Percentiles rank a stretch among this genome's conserved stretches.
Evolutionary conservation across 2,888 invertebrate genomes (phyloP).

Genomic region (Sinohyriopsis cumingii): DNA sequence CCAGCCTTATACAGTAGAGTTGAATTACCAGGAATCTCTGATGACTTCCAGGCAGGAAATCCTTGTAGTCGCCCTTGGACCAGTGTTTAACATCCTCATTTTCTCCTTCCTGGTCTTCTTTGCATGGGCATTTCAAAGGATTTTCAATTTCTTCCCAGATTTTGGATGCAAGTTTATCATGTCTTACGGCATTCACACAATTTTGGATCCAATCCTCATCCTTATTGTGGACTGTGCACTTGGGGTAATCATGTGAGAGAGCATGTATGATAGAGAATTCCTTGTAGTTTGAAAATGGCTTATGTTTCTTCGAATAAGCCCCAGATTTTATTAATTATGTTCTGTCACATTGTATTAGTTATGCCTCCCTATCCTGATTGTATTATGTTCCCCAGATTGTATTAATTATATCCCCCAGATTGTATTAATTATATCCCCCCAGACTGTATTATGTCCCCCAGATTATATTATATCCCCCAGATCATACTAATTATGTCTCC

Average conservation of each 20-base stretch:
- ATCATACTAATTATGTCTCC: too few species aligned
- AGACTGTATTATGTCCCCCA: too few species aligned
- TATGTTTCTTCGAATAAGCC: neutral
- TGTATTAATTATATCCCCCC: too few species aligned
- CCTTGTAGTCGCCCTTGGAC: slow-evolving; percentile 63
- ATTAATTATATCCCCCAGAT: too few species aligned
- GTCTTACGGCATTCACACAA: slow-evolving; percentile 62
- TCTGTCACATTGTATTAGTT: too few species aligned
- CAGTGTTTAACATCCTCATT: slow-evolving; percentile 56
- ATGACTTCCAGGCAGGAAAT: slow-evolving; percentile 63
- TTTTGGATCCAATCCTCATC: slow-evolving; percentile 64
- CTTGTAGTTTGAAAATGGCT: neutral
- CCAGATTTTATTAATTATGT: too few species aligned
- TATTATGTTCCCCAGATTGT: too few species aligned
- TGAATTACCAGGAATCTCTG: slow-evolving; percentile 68
- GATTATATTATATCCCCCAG: too few species aligned
- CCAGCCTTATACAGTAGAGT: slow-evolving; percentile 67
- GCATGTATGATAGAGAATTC: neutral
- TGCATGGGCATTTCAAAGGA: slow-evolving; percentile 53
- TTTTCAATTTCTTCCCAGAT: slow-evolving; percentile 62
- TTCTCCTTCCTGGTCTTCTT: slow-evolving; percentile 58
- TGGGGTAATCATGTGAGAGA: slow-evolving; percentile 40
- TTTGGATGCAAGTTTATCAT: slow-evolving; percentile 67
- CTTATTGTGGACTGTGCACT: slow-evolving; percentile 61
- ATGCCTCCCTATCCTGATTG: too few species aligned